These are phyloP conservation scores for Meiosimyza decipiens DNA, from an alignment of 2,888 invertebrate genomes.

Conservation along the genomic window DNA sequence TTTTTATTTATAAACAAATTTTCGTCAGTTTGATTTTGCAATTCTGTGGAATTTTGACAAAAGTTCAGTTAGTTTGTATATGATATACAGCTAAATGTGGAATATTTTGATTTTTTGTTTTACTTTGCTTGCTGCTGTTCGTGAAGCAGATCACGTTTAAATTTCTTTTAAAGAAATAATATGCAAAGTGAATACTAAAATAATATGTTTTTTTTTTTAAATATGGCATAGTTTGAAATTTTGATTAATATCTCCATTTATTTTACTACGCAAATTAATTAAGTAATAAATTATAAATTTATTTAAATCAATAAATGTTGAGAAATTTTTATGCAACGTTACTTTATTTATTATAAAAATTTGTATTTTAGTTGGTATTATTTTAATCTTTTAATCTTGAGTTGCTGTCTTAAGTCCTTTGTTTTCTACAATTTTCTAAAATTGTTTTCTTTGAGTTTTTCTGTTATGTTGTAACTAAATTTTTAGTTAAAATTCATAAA, in stretches of 20 bases:
- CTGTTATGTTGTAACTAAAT: too few species aligned
- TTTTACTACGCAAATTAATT: background rate
- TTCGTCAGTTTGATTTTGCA: slow-evolving; percentile 4
- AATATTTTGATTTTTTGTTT: too few species aligned
- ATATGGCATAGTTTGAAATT: background rate
- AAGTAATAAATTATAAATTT: background rate
- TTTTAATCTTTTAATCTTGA: too few species aligned
- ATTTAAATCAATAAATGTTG: background rate
- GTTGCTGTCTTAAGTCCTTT: too few species aligned
- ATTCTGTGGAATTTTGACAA: background rate
- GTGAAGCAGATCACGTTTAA: slow-evolving; percentile 12
- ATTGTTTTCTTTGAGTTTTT: too few species aligned
- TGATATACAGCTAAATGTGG: background rate
- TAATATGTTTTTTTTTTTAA: background rate
- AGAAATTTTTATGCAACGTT: too few species aligned
- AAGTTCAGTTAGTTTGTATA: background rate
- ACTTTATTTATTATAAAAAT: too few species aligned
- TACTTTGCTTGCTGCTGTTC: background rate
- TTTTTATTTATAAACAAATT: background rate
- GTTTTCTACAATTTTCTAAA: too few species aligned
- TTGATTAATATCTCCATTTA: background rate
- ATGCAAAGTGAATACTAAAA: slow-evolving; percentile 1
- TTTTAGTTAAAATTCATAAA: too few species aligned
- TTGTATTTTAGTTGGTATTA: too few species aligned
- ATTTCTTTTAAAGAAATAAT: background rate